These are phyloP conservation scores for Vicugna pacos DNA, from an alignment of 2,113 vertebrate genomes.

Conservation along the genomic window DNA sequence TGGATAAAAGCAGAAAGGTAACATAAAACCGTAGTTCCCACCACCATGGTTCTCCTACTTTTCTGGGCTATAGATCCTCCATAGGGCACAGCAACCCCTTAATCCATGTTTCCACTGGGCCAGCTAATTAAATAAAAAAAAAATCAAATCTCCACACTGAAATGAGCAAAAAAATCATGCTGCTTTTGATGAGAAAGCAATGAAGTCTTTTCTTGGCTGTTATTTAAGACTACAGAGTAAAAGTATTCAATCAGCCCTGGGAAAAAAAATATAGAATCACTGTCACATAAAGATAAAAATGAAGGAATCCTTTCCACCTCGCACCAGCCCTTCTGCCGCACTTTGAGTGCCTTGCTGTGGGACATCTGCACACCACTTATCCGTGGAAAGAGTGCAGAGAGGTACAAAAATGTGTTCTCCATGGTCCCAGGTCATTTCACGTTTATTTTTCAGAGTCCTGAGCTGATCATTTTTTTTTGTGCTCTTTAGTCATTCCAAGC, in stretches of 20 bases:
- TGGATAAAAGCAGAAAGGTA: background rate
- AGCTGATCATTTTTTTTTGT: background rate
- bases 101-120: slow-evolving; percentile 31
- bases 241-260: background rate
- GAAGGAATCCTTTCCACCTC: background rate
- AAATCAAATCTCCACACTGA: background rate
- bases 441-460: slow-evolving; percentile 35
- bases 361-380: background rate
- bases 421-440: background rate
- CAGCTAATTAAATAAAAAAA: background rate
- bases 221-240: slow-evolving; percentile 12
- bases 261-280: background rate
- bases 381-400: background rate
- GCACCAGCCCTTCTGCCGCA: background rate
- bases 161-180: background rate
- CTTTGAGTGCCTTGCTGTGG: background rate
- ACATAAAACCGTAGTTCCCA: background rate
- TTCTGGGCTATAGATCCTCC: background rate
- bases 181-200: slow-evolving; percentile 17
- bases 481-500: slow-evolving; percentile 44
- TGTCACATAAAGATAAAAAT: background rate
- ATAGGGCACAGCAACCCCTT: background rate
- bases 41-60: background rate
- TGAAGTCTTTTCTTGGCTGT: slow-evolving; percentile 53
- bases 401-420: background rate